Conservation (phyloP, 2,888 invertebrate genomes). For the Ischnura elegans region DNA sequence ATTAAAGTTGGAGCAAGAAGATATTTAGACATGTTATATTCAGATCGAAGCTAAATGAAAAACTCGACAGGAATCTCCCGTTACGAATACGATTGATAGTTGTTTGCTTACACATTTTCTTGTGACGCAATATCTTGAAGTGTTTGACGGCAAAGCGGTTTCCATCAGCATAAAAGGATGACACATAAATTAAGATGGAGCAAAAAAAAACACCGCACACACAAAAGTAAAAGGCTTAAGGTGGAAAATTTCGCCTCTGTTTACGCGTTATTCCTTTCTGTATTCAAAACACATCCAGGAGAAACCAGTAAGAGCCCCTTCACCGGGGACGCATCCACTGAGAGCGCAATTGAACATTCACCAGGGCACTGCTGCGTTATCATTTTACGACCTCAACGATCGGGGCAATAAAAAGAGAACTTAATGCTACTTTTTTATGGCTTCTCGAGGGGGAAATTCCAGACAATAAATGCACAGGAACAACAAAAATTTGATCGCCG, state of each 20-base stretch:
- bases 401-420: background rate
- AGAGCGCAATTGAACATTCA: background rate
- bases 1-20: no score
- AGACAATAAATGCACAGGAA: background rate
- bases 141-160: background rate
- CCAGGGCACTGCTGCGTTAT: background rate
- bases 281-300: background rate
- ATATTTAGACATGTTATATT: no score
- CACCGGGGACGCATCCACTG: background rate
- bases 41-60: background rate
- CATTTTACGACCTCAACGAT: conserved; percentile 2
- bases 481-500: background rate
- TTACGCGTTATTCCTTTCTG: background rate
- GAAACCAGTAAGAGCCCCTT: background rate
- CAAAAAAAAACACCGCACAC: background rate
- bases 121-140: background rate
- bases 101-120: background rate
- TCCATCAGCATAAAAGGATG: background rate
- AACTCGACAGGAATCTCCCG: background rate
- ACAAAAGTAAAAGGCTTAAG: background rate
- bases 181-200: background rate
- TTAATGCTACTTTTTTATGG: background rate
- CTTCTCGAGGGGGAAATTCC: conserved; percentile 3
- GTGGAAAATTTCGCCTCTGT: background rate
- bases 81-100: background rate